Evolutionary conservation across 2,113 vertebrate genomes (phyloP), one percentile per base, ranked within the genome.

Genomic region (Dicrurus megarhynchus): DNA sequence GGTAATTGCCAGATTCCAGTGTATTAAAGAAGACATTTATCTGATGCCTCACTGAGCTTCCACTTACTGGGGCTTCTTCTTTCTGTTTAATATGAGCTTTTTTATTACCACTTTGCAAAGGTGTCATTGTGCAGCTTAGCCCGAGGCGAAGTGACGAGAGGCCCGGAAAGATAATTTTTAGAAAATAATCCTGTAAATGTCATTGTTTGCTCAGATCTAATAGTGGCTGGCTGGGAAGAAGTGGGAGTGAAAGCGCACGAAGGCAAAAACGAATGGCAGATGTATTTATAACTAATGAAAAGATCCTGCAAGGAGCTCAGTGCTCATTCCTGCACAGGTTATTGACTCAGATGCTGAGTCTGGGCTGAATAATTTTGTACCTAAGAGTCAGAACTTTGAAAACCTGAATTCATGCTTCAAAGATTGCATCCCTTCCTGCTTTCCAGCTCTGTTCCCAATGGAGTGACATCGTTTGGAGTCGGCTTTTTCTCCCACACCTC

Each of bases 281-380:
- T 55, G 28, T 80, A 90, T 88, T 96, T 90, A 94, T 89, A 96
- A 63, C 50, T n/a, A 13, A 28, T 74, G 75, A 91, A 90, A 91
- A 82, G 81, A 37, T 24, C 32, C 75, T 61, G 57, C 2, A 16
- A 67, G 68, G 67, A 84, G 33, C 57, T 44, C 47, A 55, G 60
- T 8, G 3, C 21, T 94, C 70, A 18, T 30, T 68, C 61, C 67
- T 87, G 61, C 77, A 57, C 15, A 89, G 87, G 33, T 70, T 76
- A 49, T 78, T 90, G 81, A 84, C 63, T 94, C 94, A 77, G 33
- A 53, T 59, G 23, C 81, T 41, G 61, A 79, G 55, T 6, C 56
- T 28, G 39, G 44, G 32, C 28, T 93, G 87, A 52, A 94, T 55
- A 84, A 81, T 49, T 94, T 26, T 37, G 6, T 49, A 59, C 33